These are phyloP conservation scores for Cyclina sinensis DNA, from an alignment of 1,140 invertebrate genomes.

Conservation along the genomic window DNA sequence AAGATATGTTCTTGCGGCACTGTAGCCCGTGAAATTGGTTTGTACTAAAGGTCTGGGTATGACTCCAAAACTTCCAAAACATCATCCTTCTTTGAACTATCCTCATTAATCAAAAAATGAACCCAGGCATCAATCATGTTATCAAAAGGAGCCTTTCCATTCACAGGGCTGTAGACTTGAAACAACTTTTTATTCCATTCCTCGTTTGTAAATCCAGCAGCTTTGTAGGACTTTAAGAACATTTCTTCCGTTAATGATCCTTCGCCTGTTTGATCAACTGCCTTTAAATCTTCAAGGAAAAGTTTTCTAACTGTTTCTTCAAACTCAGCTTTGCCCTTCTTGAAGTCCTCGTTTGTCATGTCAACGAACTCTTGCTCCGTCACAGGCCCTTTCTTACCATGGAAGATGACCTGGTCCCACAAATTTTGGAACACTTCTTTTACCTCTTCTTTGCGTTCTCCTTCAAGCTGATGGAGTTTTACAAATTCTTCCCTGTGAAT, in stretches of 20 bases:
- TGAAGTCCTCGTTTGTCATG: neutral
- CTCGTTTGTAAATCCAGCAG: neutral
- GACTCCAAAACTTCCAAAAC: neutral
- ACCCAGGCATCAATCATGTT: neutral
- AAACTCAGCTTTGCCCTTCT: neutral
- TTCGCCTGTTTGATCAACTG: neutral
- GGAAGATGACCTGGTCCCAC: neutral
- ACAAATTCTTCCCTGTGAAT: neutral
- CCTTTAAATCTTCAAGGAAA: neutral
- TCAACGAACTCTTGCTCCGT: neutral
- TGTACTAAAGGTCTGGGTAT: too few species aligned
- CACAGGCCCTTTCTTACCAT: neutral
- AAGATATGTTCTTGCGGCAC: too few species aligned
- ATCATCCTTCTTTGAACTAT: neutral
- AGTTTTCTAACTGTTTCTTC: neutral
- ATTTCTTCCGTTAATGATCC: neutral
- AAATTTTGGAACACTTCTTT: neutral
- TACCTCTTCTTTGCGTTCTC: neutral
- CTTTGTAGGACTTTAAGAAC: neutral
- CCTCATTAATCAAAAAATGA: neutral
- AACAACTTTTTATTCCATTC: neutral
- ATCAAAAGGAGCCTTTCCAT: neutral
- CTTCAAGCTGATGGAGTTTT: neutral
- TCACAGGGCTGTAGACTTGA: neutral
- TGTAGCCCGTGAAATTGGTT: too few species aligned